Evolutionary conservation across 2,888 invertebrate species (phyloP).

Genomic region (Drosophila villosipedis): DNA sequence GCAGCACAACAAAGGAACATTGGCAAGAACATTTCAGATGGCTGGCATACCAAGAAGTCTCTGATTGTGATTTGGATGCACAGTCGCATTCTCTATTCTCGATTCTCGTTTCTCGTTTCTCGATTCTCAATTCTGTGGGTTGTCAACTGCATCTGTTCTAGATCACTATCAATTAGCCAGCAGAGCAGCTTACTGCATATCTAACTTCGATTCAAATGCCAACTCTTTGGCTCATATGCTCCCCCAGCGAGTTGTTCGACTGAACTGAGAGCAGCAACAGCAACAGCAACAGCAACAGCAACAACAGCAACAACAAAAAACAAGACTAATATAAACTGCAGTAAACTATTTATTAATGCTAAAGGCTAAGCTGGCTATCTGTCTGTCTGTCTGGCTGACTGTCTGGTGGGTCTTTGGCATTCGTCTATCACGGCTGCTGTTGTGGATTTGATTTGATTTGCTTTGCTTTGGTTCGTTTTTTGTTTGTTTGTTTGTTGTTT

Average conservation of each 20-base stretch:
- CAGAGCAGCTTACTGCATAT: constrained; percentile 45
- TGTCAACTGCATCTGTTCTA: constrained; percentile 60
- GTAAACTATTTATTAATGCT: constrained; percentile 78
- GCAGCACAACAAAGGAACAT: constrained; percentile 3
- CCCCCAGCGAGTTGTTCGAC: constrained; percentile 48
- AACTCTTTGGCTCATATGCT: constrained; percentile 47
- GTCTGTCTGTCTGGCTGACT: neutral
- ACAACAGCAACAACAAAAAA: neutral
- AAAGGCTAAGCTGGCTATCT: constrained; percentile 40
- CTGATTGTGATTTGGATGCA: constrained; percentile 13
- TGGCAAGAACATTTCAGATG: constrained; percentile 1
- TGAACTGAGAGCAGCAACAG: neutral
- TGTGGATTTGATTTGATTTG: constrained; percentile 35
- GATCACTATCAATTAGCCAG: constrained; percentile 70
- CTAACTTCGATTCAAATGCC: constrained; percentile 67
- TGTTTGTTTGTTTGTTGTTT: constrained; percentile 20
- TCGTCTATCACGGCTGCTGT: constrained; percentile 64
- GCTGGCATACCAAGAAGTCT: constrained; percentile 1
- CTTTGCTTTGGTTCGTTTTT: constrained; percentile 13
- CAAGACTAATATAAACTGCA: constrained; percentile 27
- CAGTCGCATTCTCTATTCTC: constrained; percentile 2
- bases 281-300: constrained; percentile 4
- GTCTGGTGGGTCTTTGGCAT: constrained; percentile 58
- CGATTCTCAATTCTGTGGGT: constrained; percentile 16
- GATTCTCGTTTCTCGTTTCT: constrained; percentile 4